These are phyloP conservation scores for Pseudoips prasinana DNA, from an alignment of 2,888 invertebrate genomes.

Conservation along the genomic window DNA sequence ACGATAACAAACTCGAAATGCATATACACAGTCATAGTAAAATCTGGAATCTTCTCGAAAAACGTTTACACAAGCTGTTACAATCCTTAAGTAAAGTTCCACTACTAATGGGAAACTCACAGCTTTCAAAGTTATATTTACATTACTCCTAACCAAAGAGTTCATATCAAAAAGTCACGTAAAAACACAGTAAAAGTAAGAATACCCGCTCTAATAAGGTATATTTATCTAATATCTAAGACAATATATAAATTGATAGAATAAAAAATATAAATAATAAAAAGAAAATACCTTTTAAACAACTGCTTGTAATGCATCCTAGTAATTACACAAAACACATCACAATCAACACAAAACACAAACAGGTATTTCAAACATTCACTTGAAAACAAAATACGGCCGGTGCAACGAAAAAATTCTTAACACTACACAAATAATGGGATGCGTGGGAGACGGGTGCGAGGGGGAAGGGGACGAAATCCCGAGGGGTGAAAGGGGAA, in stretches of 20 bases:
- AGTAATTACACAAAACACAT: constrained; percentile 36
- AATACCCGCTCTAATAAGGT: too few species aligned
- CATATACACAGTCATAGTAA: too few species aligned
- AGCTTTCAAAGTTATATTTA: too few species aligned
- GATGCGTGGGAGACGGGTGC: constrained; percentile 42
- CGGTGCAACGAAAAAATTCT: constrained; percentile 61
- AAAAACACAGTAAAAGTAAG: too few species aligned
- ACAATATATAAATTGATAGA: too few species aligned
- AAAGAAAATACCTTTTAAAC: constrained; percentile 64
- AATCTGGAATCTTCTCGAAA: too few species aligned
- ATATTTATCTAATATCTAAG: background rate
- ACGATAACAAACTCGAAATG: too few species aligned
- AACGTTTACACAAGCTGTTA: too few species aligned
- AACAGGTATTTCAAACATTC: constrained; percentile 34
- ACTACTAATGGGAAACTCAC: too few species aligned
- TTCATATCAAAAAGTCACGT: too few species aligned
- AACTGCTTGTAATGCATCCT: constrained; percentile 78
- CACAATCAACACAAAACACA: constrained; percentile 47
- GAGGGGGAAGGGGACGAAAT: constrained; percentile 20
- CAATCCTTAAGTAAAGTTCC: too few species aligned
- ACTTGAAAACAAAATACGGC: constrained; percentile 26
- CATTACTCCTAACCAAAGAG: too few species aligned
- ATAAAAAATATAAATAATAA: constrained; percentile 3
- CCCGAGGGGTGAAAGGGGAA: constrained; percentile 31
- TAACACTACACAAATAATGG: constrained; percentile 44